These are phyloP conservation scores for Apeira syringaria DNA, from an alignment of 2,888 invertebrate genomes.

Conservation along the genomic window DNA sequence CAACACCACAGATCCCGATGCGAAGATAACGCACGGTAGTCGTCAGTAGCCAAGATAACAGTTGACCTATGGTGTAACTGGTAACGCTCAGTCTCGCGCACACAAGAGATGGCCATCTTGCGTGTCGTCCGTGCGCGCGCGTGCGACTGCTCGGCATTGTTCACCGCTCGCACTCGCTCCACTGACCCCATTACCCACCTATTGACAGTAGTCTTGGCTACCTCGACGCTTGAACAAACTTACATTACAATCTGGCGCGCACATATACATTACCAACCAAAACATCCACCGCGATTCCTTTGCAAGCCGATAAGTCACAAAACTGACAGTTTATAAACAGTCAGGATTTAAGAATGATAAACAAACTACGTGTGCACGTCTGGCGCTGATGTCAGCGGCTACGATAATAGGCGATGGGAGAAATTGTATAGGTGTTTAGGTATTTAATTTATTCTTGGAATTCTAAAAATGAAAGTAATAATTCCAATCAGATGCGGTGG, in stretches of 20 bases:
- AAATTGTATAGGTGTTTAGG: constrained; percentile 10
- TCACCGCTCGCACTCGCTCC: constrained; percentile 64
- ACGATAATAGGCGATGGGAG: constrained; percentile 15
- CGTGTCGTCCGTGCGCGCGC: constrained; percentile 39
- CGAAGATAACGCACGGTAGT: constrained; percentile 35
- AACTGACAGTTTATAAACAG: constrained; percentile 16
- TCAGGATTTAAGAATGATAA: constrained; percentile 9
- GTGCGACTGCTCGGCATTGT: constrained; percentile 54
- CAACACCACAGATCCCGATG: constrained; percentile 14
- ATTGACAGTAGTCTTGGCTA: constrained; percentile 79
- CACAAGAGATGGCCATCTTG: constrained; percentile 39
- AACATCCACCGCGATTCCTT: not conserved
- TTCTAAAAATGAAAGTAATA: no score
- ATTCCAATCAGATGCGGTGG: not conserved
- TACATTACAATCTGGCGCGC: constrained; percentile 21
- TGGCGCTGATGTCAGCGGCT: constrained; percentile 21
- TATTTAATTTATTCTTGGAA: constrained; percentile 17
- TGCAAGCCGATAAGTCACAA: constrained; percentile 10
- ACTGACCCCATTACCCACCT: constrained; percentile 77
- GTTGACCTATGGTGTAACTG: constrained; percentile 37
- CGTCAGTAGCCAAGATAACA: constrained; percentile 21
- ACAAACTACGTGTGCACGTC: constrained; percentile 14
- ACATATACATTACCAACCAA: not conserved
- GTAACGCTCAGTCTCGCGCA: constrained; percentile 30
- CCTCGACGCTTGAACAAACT: constrained; percentile 49